A percentile compares a stretch with the other conserved stretches of the same genome.
These are phyloP conservation scores for Diarsia mendica DNA, from an alignment of 2,888 invertebrate genomes.

Conservation along the genomic window DNA sequence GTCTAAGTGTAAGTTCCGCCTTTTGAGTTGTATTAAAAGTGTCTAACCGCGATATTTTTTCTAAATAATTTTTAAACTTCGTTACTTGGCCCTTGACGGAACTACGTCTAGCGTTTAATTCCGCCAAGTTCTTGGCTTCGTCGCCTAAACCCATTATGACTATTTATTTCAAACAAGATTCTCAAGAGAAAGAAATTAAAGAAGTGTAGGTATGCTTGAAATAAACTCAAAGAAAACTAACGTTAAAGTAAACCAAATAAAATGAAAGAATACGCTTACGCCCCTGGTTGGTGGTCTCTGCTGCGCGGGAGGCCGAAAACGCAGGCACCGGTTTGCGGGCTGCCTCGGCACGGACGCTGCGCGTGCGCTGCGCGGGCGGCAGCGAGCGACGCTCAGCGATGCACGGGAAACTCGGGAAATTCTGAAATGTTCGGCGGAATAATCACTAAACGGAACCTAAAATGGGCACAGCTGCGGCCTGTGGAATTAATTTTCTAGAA, in stretches of 20 bases:
- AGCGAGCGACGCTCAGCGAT: not conserved
- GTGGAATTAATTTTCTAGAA: not conserved
- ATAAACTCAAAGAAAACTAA: not conserved
- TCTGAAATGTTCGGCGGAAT: constrained; percentile 20
- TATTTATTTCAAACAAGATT: not conserved
- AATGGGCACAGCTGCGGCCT: constrained; percentile 2
- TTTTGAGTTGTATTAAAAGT: constrained; percentile 14
- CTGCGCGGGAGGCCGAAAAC: constrained; percentile 3
- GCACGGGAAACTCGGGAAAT: constrained; percentile 1
- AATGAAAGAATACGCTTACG: constrained; percentile 12
- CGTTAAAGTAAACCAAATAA: not conserved
- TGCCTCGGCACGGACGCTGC: not conserved
- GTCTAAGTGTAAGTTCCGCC: constrained; percentile 4
- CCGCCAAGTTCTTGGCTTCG: constrained; percentile 5
- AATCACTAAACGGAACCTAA: constrained; percentile 8
- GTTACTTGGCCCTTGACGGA: constrained; percentile 18
- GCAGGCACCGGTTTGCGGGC: not conserved
- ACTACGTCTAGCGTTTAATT: constrained; percentile 5
- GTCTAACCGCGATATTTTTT: constrained; percentile 7
- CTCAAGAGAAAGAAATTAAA: constrained; percentile 10
- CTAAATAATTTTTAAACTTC: constrained; percentile 13
- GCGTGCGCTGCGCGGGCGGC: not conserved
- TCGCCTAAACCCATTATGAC: constrained; percentile 12
- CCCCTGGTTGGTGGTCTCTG: constrained; percentile 11
- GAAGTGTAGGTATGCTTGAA: not conserved